These are phyloP conservation scores for Catharus ustulatus DNA, from an alignment of 2,797 vertebrate genomes.

Conservation along the genomic window DNA sequence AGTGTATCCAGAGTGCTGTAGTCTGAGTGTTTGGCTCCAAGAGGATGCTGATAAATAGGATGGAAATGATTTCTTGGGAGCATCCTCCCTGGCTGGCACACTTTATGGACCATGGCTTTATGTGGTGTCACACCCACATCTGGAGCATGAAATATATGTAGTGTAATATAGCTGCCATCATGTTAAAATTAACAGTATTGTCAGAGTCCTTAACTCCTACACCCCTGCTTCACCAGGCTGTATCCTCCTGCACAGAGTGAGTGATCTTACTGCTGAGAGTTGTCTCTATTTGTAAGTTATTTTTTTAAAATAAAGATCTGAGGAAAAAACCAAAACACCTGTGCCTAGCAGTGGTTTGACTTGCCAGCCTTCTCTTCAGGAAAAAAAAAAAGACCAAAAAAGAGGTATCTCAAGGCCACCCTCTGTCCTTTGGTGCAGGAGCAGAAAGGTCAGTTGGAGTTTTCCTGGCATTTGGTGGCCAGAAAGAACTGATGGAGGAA, in stretches of 20 bases:
- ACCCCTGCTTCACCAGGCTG: background rate
- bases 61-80: slow-evolving; percentile 29
- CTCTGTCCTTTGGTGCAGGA: background rate
- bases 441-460: background rate
- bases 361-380: background rate
- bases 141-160: slow-evolving; percentile 38
- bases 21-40: slow-evolving; percentile 57
- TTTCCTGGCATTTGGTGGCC: background rate
- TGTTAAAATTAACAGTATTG: slow-evolving; percentile 46
- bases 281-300: slow-evolving; percentile 78
- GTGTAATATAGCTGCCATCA: slow-evolving; percentile 24
- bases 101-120: slow-evolving; percentile 56
- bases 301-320: slow-evolving; percentile 76
- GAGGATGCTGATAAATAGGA: slow-evolving; percentile 24
- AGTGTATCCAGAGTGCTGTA: slow-evolving; percentile 57
- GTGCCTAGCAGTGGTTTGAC: background rate
- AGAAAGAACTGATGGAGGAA: background rate
- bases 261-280: slow-evolving; percentile 29
- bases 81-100: slow-evolving; percentile 36
- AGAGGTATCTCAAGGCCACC: background rate
- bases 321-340: background rate
- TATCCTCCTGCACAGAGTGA: slow-evolving; percentile 11
- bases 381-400: background rate
- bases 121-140: background rate
- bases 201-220: slow-evolving; percentile 28